Evolutionary conservation across 2,888 invertebrate genomes (phyloP).

Genomic region (Periphyllus acericola): DNA sequence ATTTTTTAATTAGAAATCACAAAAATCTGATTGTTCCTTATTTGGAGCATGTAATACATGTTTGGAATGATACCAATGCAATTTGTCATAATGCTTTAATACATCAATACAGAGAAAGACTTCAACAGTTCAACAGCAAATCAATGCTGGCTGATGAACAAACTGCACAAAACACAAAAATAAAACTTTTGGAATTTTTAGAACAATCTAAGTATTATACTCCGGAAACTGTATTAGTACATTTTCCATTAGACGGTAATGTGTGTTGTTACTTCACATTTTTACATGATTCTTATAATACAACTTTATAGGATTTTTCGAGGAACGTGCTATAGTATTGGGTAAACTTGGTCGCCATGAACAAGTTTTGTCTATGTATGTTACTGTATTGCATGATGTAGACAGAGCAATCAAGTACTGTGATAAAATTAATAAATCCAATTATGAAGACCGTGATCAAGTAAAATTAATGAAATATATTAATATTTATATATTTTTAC

Average conservation of each 20-base stretch:
- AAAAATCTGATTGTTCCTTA: slow-evolving; percentile 88
- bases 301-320: slow-evolving; percentile 74
- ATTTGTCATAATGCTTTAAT: slow-evolving; percentile 91
- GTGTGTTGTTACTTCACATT: background rate
- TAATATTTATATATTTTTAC: background rate
- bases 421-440: slow-evolving; percentile 74
- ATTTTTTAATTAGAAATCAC: slow-evolving; percentile 86
- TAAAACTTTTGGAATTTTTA: slow-evolving; percentile 81
- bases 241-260: slow-evolving; percentile 82
- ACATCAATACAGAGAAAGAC: slow-evolving; percentile 85
- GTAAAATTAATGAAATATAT: slow-evolving; percentile 50
- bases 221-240: slow-evolving; percentile 85
- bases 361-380: slow-evolving; percentile 91
- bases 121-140: slow-evolving; percentile 68
- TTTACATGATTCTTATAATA: background rate
- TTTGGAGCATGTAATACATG: slow-evolving; percentile 90
- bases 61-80: slow-evolving; percentile 87
- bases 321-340: slow-evolving; percentile 93
- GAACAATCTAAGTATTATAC: slow-evolving; percentile 83
- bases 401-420: slow-evolving; percentile 87
- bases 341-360: slow-evolving; percentile 92
- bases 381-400: slow-evolving; percentile 85
- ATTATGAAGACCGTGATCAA: slow-evolving; percentile 66
- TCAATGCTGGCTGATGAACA: slow-evolving; percentile 68
- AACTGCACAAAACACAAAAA: slow-evolving; percentile 71